Evolutionary conservation across 2,113 vertebrate species (phyloP).

Genomic region (Phrynocephalus versicolor): DNA sequence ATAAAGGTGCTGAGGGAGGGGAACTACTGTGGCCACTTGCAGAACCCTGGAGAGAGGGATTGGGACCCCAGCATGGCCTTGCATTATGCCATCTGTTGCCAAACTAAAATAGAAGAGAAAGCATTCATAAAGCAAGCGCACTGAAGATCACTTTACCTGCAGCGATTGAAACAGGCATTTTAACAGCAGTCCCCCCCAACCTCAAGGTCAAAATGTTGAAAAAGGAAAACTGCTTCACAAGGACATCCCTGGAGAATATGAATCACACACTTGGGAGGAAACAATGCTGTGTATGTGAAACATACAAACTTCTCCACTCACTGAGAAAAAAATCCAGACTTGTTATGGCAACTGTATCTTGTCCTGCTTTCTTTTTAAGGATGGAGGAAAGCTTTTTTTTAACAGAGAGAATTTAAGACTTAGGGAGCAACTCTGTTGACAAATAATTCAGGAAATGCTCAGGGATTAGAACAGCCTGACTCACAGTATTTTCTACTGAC

Average conservation of each 20-base stretch:
- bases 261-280: not conserved
- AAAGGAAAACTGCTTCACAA: not conserved
- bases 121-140: not conserved
- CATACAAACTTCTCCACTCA: not conserved
- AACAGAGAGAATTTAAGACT: slow-evolving; percentile 27
- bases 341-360: not conserved
- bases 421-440: not conserved
- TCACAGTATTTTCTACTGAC: too few relatives aligned
- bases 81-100: too few relatives aligned
- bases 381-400: not conserved
- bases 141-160: not conserved
- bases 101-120: not conserved
- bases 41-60: too few relatives aligned
- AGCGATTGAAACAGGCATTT: not conserved
- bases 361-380: slow-evolving; percentile 11
- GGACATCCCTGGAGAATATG: not conserved
- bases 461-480: too few relatives aligned
- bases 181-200: not conserved
- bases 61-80: too few relatives aligned
- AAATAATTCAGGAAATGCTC: too few relatives aligned
- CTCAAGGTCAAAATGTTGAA: not conserved
- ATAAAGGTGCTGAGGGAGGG: too few relatives aligned
- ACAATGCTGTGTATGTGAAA: not conserved
- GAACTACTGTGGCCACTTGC: too few relatives aligned
- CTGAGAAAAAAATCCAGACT: not conserved